Percentiles rank a stretch among this genome's conserved stretches.
These are phyloP conservation scores for Clavelina lepadiformis DNA, from an alignment of 23 tunicate genomes.

Conservation along the genomic window DNA sequence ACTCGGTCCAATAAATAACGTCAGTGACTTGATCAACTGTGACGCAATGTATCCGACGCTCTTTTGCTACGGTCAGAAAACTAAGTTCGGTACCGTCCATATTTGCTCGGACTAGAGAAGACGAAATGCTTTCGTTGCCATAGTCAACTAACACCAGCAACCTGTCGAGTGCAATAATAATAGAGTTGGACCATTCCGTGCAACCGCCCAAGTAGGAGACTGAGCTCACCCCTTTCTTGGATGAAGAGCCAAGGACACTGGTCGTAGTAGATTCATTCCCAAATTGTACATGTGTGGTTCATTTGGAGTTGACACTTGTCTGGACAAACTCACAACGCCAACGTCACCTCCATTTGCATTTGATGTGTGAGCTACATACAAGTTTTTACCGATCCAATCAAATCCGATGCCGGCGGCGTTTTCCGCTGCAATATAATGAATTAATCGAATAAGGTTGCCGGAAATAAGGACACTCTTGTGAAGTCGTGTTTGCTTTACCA, in stretches of 20 bases:
- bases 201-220: too few relatives aligned
- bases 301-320: too few relatives aligned
- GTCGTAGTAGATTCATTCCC: background rate
- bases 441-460: background rate
- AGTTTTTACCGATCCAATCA: slow-evolving; percentile 27
- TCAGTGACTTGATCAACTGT: slow-evolving; percentile 42
- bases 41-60: slow-evolving; percentile 6
- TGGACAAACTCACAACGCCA: background rate
- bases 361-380: slow-evolving; percentile 18
- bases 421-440: background rate
- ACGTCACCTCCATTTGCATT: background rate
- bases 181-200: too few relatives aligned
- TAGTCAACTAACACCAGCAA: slow-evolving; percentile 15
- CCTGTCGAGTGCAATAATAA: too few relatives aligned
- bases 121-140: slow-evolving; percentile 1
- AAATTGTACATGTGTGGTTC: background rate
- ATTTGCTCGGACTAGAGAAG: slow-evolving; percentile 6
- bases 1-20: slow-evolving; percentile 36
- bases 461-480: too few relatives aligned
- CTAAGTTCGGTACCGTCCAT: slow-evolving; percentile 26
- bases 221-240: slow-evolving; percentile 25
- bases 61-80: background rate
- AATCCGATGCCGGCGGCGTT: slow-evolving; percentile 2
- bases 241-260: slow-evolving; percentile 8
- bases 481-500: too few relatives aligned